These are phyloP conservation scores for Orbicella faveolata DNA, from an alignment of 64 coral and sea anemone species.

Conservation along the genomic window DNA sequence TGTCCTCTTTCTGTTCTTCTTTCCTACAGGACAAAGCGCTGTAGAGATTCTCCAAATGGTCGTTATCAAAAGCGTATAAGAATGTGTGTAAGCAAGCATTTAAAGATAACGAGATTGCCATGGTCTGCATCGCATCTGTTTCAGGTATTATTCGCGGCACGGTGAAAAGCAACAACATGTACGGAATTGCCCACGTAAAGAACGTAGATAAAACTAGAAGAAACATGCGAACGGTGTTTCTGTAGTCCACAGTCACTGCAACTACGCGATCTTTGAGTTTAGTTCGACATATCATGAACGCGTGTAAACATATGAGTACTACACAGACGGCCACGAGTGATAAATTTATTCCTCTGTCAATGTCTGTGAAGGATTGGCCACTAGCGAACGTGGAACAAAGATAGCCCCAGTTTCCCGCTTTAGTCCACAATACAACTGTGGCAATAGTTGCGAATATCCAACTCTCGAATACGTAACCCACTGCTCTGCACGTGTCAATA, in stretches of 20 bases:
- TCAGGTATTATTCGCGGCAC: conserved; percentile 68
- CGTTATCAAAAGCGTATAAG: conserved; percentile 88
- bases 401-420: conserved; percentile 79
- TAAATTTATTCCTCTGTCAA: conserved; percentile 71
- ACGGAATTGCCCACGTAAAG: conserved; percentile 67
- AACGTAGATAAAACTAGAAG: conserved; percentile 79
- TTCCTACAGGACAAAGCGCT: conserved; percentile 70
- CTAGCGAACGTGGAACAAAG: conserved; percentile 78
- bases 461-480: conserved; percentile 87
- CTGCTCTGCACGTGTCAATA: conserved; percentile 75
- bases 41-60: conserved; percentile 80
- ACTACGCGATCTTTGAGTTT: conserved; percentile 16
- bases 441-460: conserved; percentile 84
- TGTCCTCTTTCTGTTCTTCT: conserved; percentile 25
- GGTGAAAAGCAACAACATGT: conserved; percentile 62
- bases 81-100: conserved; percentile 90
- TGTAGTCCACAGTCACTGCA: conserved; percentile 49
- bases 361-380: conserved; percentile 64
- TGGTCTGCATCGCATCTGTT: conserved; percentile 66
- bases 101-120: conserved; percentile 77
- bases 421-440: conserved; percentile 81
- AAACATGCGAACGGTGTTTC: conserved; percentile 68
- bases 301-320: conserved; percentile 53
- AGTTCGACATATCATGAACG: conserved; percentile 64
- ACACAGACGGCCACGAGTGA: conserved; percentile 56